Base-by-base conservation (phyloP, 1,140 invertebrate species). In the Dendroctonus ponderosae region DNA sequence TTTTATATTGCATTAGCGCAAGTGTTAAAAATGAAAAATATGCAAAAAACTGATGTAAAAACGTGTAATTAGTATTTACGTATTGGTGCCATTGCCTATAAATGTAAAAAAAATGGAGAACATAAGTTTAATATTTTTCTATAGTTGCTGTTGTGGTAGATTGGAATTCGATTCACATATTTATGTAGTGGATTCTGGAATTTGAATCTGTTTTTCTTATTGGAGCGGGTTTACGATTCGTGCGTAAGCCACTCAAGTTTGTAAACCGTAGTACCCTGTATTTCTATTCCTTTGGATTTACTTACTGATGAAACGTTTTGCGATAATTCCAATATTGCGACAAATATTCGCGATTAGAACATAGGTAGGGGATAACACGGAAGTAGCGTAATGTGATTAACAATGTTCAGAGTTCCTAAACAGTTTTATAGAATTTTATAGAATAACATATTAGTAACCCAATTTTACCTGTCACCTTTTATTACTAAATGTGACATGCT, bases 61-160 rank as follows among this genome's bases (percentile, higher is more conserved):
- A 67, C 42, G 11, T 70, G 58, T 68, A 67, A 65, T 64, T 69
- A 68, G 54, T 59, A 67, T 62, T 60, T 66, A 57, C 41, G 66
- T 57, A 57, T 70, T 58, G 69, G 74, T 75, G 74, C 74, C 74
- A 75, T 75, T 71, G 67, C 70, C 69, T 63, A 51, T 68, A 69
- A 73, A 69, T 66, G 59, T 69, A 66, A 59, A 63, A 61, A 72
- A 70, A 53, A 56, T 66, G 50, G 38, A 52, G 8, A 53, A 52
- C 8, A 72, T 63, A 73, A 50, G 65, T 74, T 75, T 72, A 64
- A 70, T 75, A 74, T 72, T 75, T 75, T 75, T 74, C 64, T 72
- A 70, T 44, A 59, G 14, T 59, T n/a, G 14, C 56, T 59, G 69
- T 66, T 50, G 12, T 37, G n/a, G 46, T 56, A 41, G 39, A 38